Conservation (phyloP, 2,888 invertebrate genomes). For the Alcis repandata region DNA sequence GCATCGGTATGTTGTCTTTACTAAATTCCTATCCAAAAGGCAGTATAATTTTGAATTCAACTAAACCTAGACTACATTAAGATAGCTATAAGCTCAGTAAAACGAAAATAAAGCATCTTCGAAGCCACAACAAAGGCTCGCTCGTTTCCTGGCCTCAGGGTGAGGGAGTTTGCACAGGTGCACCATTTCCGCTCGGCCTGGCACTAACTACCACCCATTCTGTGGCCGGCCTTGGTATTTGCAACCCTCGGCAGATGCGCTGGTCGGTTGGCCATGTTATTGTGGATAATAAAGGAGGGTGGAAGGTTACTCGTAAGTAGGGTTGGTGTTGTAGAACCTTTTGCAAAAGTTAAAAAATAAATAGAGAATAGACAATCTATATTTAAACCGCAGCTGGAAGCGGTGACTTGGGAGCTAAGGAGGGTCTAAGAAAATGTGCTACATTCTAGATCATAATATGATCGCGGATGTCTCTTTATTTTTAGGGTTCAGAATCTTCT, state of each 20-base stretch:
- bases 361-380: too few relatives aligned
- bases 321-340: not conserved
- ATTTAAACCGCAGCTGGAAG: too few relatives aligned
- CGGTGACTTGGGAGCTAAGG: too few relatives aligned
- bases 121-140: constrained; percentile 34
- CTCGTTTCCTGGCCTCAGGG: constrained; percentile 45
- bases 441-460: too few relatives aligned
- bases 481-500: too few relatives aligned
- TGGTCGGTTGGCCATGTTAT: constrained; percentile 34
- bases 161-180: constrained; percentile 55
- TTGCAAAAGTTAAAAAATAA: too few relatives aligned
- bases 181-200: constrained; percentile 41
- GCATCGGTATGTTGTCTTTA: too few relatives aligned
- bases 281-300: constrained; percentile 4
- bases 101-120: constrained; percentile 41
- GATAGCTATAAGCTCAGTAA: not conserved
- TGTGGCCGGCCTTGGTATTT: constrained; percentile 59
- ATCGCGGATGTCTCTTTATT: too few relatives aligned
- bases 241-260: constrained; percentile 58
- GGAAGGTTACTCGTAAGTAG: not conserved
- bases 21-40: too few relatives aligned
- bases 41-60: too few relatives aligned
- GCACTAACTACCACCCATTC: constrained; percentile 2
- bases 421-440: too few relatives aligned
- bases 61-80: too few relatives aligned